A percentile compares a stretch with the other conserved stretches of the same genome.
These are phyloP conservation scores for Nylanderia fulva DNA, from an alignment of 1,140 invertebrate species.

Conservation along the genomic window DNA sequence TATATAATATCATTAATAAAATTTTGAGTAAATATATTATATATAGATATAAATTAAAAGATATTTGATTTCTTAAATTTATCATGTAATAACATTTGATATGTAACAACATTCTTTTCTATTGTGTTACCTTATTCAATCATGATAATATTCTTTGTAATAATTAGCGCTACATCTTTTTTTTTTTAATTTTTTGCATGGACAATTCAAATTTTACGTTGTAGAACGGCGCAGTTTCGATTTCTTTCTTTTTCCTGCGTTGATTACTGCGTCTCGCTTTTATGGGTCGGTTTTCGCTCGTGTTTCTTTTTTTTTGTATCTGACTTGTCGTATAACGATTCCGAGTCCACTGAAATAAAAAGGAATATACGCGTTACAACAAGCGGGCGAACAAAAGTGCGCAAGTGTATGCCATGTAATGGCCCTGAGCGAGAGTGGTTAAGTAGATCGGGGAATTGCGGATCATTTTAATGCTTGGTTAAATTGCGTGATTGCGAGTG, in stretches of 20 bases:
- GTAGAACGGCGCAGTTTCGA: conserved; percentile 1
- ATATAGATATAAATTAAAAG: background rate
- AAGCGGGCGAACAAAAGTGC: conserved; percentile 51
- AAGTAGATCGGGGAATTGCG: conserved; percentile 80
- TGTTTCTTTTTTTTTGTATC: background rate
- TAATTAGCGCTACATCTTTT: background rate
- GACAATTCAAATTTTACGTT: conserved; percentile 18
- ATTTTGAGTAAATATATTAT: background rate
- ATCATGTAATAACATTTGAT: background rate
- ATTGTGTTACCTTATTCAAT: background rate
- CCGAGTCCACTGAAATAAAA: conserved; percentile 20
- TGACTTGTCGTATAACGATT: conserved; percentile 32
- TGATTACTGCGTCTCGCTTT: conserved; percentile 6
- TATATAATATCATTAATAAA: background rate
- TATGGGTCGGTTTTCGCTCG: conserved; percentile 1
- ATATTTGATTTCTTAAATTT: background rate
- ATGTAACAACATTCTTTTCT: background rate
- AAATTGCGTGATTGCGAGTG: conserved; percentile 81
- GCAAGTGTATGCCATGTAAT: conserved; percentile 60
- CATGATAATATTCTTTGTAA: background rate
- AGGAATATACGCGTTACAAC: conserved; percentile 54
- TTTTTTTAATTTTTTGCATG: background rate
- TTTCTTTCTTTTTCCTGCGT: background rate
- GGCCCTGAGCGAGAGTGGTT: conserved; percentile 71
- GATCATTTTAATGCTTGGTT: conserved; percentile 81